A percentile compares a stretch with the other conserved stretches of the same genome.
Conservation (phyloP, 2,888 invertebrate genomes). For the Drosophila rubida region DNA sequence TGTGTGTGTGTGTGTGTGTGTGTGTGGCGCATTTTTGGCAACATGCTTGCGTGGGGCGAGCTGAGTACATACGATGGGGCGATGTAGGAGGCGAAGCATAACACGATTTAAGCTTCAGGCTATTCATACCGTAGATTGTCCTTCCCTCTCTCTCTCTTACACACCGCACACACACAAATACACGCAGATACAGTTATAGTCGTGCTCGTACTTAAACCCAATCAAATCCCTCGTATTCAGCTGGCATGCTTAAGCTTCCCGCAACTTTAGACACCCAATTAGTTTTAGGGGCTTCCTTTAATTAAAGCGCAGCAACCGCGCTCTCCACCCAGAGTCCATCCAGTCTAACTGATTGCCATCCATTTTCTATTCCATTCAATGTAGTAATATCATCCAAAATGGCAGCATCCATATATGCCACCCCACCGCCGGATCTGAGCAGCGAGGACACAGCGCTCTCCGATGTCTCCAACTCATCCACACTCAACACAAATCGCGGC, state of each 20-base stretch:
- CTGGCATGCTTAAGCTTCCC: slow-evolving; percentile 58
- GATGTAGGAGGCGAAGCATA: slow-evolving; percentile 43
- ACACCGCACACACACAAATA: not conserved
- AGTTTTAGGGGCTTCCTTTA: slow-evolving; percentile 67
- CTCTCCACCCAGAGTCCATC: too few relatives aligned
- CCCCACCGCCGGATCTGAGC: slow-evolving; percentile 85
- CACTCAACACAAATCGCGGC: slow-evolving; percentile 79
- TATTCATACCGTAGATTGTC: slow-evolving; percentile 46
- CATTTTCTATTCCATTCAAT: slow-evolving; percentile 17
- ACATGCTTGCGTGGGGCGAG: slow-evolving; percentile 67
- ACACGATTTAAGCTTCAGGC: slow-evolving; percentile 65
- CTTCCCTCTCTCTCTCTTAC: not conserved
- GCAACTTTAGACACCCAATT: slow-evolving; percentile 61
- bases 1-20: slow-evolving; percentile 29
- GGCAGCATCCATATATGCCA: slow-evolving; percentile 86
- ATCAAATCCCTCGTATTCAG: slow-evolving; percentile 44
- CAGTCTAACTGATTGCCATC: not conserved
- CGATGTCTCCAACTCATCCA: slow-evolving; percentile 85
- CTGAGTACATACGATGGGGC: slow-evolving; percentile 39
- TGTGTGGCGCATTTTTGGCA: slow-evolving; percentile 63
- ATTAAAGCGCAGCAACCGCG: slow-evolving; percentile 54
- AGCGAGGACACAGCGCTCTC: slow-evolving; percentile 85
- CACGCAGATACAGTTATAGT: slow-evolving; percentile 4
- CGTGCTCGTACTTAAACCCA: slow-evolving; percentile 39
- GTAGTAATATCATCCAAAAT: slow-evolving; percentile 84